A percentile compares a stretch with the other conserved stretches of the same genome.
These are phyloP conservation scores for Lasioglossum lativentre DNA, from an alignment of 2,888 invertebrate genomes.

Conservation along the genomic window DNA sequence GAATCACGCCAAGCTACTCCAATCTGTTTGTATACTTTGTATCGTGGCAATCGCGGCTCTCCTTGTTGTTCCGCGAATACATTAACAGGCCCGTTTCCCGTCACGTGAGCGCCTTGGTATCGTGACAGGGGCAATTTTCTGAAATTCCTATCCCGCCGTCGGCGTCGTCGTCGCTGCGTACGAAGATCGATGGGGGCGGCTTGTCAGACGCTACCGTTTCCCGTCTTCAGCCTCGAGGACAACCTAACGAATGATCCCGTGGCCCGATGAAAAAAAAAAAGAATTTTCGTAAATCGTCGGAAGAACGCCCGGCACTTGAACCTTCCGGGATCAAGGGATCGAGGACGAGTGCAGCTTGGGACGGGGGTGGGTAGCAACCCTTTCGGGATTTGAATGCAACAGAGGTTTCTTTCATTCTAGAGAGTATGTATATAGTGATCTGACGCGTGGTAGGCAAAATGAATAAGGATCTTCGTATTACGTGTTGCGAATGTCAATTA, in stretches of 20 bases:
- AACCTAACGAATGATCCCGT: constrained; percentile 57
- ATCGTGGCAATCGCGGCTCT: not conserved
- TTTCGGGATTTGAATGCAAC: constrained; percentile 23
- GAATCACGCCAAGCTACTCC: constrained; percentile 2
- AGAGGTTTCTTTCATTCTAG: constrained; percentile 63
- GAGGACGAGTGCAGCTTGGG: not conserved
- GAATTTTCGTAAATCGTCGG: constrained; percentile 36
- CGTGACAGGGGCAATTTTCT: constrained; percentile 53
- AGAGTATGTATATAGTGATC: not conserved
- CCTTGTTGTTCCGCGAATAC: constrained; percentile 25
- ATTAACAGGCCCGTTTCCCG: constrained; percentile 42
- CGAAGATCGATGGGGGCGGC: constrained; percentile 59
- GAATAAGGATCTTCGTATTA: not conserved
- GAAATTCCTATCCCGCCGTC: constrained; percentile 46
- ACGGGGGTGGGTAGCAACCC: not conserved
- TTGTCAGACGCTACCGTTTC: constrained; percentile 44
- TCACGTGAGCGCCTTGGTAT: constrained; percentile 21
- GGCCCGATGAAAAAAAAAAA: not conserved
- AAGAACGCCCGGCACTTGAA: not conserved
- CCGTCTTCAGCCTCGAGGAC: constrained; percentile 25
- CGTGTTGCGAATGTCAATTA: not conserved
- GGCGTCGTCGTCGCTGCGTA: constrained; percentile 20
- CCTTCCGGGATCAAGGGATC: not conserved
- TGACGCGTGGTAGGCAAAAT: not conserved
- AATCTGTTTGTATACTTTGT: constrained; percentile 19